phyloP scores from a whole-genome alignment of 2,113 vertebrate species.

The Daboia siamensis region DNA sequence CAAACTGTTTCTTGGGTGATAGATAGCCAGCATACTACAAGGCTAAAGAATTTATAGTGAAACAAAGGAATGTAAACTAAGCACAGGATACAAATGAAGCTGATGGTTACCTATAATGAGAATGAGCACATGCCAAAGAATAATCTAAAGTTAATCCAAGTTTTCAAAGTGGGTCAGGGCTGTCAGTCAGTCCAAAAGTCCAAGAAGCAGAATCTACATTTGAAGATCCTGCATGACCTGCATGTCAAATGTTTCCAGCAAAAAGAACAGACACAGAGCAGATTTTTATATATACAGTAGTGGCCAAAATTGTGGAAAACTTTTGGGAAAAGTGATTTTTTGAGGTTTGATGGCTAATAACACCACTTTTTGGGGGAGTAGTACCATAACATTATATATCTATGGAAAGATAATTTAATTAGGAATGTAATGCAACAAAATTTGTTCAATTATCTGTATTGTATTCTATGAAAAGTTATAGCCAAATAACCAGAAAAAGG shows the following conservation, averaged over 20 bases:
- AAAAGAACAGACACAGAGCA: neutral
- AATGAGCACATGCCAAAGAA: neutral
- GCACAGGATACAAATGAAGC: neutral
- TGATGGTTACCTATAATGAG: neutral
- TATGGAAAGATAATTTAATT: too few species aligned
- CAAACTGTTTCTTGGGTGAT: neutral
- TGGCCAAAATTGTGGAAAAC: too few species aligned
- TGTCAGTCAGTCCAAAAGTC: neutral
- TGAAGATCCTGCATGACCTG: neutral
- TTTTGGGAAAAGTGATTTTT: too few species aligned
- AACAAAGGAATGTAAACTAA: neutral
- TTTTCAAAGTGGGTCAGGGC: neutral
- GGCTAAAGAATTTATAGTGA: neutral
- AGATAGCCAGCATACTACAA: neutral
- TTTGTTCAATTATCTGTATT: too few species aligned
- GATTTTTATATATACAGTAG: neutral
- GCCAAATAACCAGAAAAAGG: too few species aligned
- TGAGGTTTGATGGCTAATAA: too few species aligned
- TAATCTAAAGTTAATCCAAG: neutral
- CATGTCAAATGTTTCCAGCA: neutral
- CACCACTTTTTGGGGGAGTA: too few species aligned
- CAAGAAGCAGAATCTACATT: neutral
- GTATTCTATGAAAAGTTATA: too few species aligned
- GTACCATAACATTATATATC: too few species aligned
- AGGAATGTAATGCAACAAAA: too few species aligned